Conservation (phyloP, 2,888 invertebrate genomes). For the Lithophane semibrunnea region DNA sequence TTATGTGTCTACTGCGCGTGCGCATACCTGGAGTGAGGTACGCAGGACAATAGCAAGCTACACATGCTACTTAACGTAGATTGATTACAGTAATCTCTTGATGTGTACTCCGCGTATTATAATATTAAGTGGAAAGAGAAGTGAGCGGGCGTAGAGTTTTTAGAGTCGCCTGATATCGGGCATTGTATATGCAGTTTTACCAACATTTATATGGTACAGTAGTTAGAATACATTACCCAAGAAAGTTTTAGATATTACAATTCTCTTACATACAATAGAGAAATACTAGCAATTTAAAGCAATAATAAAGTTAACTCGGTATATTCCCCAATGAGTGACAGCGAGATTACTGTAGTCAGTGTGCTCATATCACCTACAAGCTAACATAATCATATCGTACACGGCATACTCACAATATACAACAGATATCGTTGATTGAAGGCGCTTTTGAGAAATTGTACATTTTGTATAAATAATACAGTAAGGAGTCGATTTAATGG, state of each 20-base stretch:
- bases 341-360: constrained; percentile 76
- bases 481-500: constrained; percentile 87
- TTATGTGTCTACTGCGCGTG: constrained; percentile 44
- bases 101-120: constrained; percentile 47
- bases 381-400: constrained; percentile 76
- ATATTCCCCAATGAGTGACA: constrained; percentile 37
- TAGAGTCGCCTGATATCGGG: constrained; percentile 46
- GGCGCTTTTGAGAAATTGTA: constrained; percentile 88
- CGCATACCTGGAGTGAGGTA: constrained; percentile 13
- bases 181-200: constrained; percentile 52
- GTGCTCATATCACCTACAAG: constrained; percentile 63
- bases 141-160: constrained; percentile 42
- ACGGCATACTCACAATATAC: constrained; percentile 74
- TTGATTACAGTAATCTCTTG: constrained; percentile 75
- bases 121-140: constrained; percentile 48
- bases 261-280: constrained; percentile 58
- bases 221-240: constrained; percentile 60
- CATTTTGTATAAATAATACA: constrained; percentile 89
- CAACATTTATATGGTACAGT: constrained; percentile 56
- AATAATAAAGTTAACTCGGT: constrained; percentile 51
- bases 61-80: constrained; percentile 61
- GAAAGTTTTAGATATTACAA: constrained; percentile 54
- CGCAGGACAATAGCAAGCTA: constrained; percentile 81
- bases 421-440: constrained; percentile 73
- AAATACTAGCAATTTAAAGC: constrained; percentile 49